Base-by-base conservation (phyloP, 2,113 vertebrate species). In the Irena cyanogastra region DNA sequence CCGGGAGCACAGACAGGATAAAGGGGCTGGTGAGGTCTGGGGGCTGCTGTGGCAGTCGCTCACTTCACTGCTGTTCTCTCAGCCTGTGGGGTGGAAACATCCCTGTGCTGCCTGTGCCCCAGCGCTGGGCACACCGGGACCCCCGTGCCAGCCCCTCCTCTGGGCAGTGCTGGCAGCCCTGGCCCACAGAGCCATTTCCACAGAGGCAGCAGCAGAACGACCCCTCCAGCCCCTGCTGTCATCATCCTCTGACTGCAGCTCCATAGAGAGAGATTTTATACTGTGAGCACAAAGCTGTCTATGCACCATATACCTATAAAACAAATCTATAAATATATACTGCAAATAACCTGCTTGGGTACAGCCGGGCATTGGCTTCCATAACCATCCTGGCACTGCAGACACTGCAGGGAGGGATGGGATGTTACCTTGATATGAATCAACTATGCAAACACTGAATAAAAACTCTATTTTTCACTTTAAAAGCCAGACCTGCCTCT, bases 381-480 rank as follows among this genome's bases (percentile, higher is more conserved):
- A 16, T 37, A 47, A 68, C 60, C 0, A 0, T 33, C 72, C 81
- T 42, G 13, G 31, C 49, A 6, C 61, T 11, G 66, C 89, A 28
- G 44, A 35, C 24, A 6, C 37, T 21, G 41, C 75, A 22, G 44
- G 2, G 33, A 72, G 56, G 76, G 49, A 52, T 7, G 13, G 83
- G 59, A 76, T 0, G 0, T 59, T 61, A 19, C 87, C 35, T 35
- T 60, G 60, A 61, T n/a, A 22, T 37, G 44, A 83, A 49, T 47
- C 52, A 90, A 83, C 90, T 41, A 33, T 54, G 70, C 52, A 41
- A 96, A 71, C 93, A 97, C 95, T 75, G 65, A 98, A 98, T 98
- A 96, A 98, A 97, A 92, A 30, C 44, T 97, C 77, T 97, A 82
- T 95, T 98, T 98, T 98, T 97, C 98, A 97, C 96, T 94, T 94